Percentiles rank a stretch among this genome's conserved stretches.
phyloP scores from a whole-genome alignment of 2,888 invertebrate genomes.

The Eupithecia dodoneata region DNA sequence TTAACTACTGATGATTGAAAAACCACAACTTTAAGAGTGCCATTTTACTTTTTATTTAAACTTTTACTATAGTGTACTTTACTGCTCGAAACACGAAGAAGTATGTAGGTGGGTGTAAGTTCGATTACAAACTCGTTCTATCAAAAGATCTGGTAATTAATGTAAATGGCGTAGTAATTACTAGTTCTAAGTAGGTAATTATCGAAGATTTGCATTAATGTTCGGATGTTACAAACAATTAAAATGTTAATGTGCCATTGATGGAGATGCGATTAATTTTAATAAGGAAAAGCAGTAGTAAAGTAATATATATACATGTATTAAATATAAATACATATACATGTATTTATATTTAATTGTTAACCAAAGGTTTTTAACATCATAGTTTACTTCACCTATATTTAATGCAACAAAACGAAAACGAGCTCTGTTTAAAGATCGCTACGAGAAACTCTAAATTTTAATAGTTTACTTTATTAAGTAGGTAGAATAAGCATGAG shows the following conservation, averaged over 20 bases:
- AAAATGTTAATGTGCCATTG: conserved; percentile 50
- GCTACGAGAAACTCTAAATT: not conserved
- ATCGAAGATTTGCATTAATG: conserved; percentile 63
- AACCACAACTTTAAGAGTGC: too few relatives aligned
- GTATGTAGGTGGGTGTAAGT: conserved; percentile 1
- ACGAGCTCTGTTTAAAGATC: not conserved
- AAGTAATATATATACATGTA: too few relatives aligned
- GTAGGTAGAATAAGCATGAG: too few relatives aligned
- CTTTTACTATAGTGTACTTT: too few relatives aligned
- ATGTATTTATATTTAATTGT: not conserved
- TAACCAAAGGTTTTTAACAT: not conserved
- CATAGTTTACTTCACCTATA: not conserved
- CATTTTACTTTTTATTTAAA: too few relatives aligned
- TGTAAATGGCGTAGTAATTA: conserved; percentile 49
- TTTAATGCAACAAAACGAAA: not conserved
- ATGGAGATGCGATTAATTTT: conserved; percentile 29
- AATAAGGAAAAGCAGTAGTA: too few relatives aligned
- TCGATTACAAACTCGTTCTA: conserved; percentile 22
- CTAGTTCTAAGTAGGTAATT: conserved; percentile 54
- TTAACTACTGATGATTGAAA: too few relatives aligned
- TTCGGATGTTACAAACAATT: conserved; percentile 48
- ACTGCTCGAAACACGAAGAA: too few relatives aligned
- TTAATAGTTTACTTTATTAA: too few relatives aligned
- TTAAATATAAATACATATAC: too few relatives aligned
- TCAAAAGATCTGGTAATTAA: conserved; percentile 37